Evolutionary conservation across 2,888 invertebrate species (phyloP).

Genomic region (Drosophila histrio): DNA sequence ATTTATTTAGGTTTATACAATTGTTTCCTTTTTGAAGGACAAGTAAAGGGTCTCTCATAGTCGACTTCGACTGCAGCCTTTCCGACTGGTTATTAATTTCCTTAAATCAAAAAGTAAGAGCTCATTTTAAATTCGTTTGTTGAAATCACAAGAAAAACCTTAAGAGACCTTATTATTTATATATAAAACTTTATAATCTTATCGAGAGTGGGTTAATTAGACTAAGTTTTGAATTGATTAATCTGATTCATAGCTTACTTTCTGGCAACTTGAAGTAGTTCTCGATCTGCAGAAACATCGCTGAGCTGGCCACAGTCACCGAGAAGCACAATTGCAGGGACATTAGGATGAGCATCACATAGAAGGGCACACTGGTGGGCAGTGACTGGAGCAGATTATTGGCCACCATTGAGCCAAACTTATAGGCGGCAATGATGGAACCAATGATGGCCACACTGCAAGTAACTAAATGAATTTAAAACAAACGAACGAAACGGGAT

Average conservation of each 20-base stretch:
- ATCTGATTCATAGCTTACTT: constrained; percentile 85
- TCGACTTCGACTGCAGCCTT: too few species aligned
- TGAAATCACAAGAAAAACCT: too few species aligned
- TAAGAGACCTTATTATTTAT: too few species aligned
- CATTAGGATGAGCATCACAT: constrained; percentile 89
- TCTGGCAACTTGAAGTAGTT: constrained; percentile 89
- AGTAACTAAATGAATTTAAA: constrained; percentile 83
- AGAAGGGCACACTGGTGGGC: constrained; percentile 87
- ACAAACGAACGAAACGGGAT: not conserved
- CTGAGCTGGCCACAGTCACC: constrained; percentile 91
- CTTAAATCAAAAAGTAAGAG: too few species aligned
- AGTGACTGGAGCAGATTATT: constrained; percentile 89
- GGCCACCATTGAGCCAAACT: constrained; percentile 87
- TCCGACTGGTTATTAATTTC: too few species aligned
- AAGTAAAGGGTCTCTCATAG: too few species aligned
- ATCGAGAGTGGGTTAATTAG: not conserved
- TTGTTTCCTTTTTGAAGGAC: too few species aligned
- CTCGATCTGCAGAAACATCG: constrained; percentile 93
- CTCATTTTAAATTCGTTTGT: too few species aligned
- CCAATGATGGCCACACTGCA: constrained; percentile 88
- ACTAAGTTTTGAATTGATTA: not conserved
- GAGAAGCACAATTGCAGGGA: constrained; percentile 91
- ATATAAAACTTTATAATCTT: too few species aligned
- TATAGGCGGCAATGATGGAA: constrained; percentile 86
- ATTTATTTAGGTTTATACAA: too few species aligned